Percentiles rank a stretch among this genome's conserved stretches.
Evolutionary conservation across 2,888 invertebrate genomes (phyloP).

Genomic region (Pomacea canaliculata): DNA sequence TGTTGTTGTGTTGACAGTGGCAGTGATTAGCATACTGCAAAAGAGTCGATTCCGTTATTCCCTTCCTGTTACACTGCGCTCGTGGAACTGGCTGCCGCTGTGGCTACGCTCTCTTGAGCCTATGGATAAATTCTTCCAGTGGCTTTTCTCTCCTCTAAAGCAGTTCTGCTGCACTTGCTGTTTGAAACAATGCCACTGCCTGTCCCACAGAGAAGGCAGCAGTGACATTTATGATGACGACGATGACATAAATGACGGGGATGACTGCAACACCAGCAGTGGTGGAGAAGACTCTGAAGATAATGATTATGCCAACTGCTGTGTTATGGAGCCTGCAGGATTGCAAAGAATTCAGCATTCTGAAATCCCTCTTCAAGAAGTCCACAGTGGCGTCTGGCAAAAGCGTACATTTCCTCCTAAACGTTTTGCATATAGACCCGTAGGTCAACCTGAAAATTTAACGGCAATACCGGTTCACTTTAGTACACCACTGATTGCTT

Average conservation of each 20-base stretch:
- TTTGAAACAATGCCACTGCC: slow-evolving; percentile 15
- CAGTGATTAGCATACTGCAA: slow-evolving; percentile 62
- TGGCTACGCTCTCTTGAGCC: slow-evolving; percentile 63
- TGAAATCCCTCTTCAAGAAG: not conserved
- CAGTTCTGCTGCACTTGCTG: slow-evolving; percentile 42
- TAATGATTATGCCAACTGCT: not conserved
- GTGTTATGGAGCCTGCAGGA: not conserved
- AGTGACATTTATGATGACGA: slow-evolving; percentile 2
- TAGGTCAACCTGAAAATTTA: no score
- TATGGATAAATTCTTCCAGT: slow-evolving; percentile 57
- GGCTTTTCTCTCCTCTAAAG: slow-evolving; percentile 31
- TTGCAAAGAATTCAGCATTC: slow-evolving; percentile 18
- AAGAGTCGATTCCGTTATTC: slow-evolving; percentile 38
- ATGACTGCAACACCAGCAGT: not conserved
- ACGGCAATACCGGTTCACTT: no score
- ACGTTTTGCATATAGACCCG: no score
- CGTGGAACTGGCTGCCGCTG: slow-evolving; percentile 65
- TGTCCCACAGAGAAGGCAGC: not conserved
- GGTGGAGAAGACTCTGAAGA: no score
- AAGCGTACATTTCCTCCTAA: no score
- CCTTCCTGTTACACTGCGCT: slow-evolving; percentile 57
- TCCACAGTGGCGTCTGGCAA: no score
- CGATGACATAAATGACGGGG: slow-evolving; percentile 10
- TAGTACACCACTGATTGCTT: no score
- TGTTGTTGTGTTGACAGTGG: slow-evolving; percentile 48